phyloP scores from a whole-genome alignment of 2,113 vertebrate genomes.

The Mystacornis crossleyi region DNA sequence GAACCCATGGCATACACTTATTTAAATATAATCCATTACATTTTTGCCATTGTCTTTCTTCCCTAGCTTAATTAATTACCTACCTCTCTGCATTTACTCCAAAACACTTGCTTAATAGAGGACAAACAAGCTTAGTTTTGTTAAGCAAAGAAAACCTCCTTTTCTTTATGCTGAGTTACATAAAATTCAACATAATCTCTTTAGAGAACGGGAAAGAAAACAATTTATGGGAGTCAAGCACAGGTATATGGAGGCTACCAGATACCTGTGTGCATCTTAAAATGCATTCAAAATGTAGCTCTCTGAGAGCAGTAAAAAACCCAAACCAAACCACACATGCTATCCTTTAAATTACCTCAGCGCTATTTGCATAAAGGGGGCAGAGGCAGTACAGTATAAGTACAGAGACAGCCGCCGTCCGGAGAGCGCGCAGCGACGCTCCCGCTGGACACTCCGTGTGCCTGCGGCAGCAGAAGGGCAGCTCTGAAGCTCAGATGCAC shows the following conservation, averaged over 20 bases:
- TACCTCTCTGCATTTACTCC: background rate
- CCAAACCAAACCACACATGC: background rate
- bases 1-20: background rate
- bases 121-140: background rate
- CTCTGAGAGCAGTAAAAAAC: conserved; percentile 72
- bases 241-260: background rate
- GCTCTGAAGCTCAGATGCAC: conserved; percentile 2
- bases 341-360: conserved; percentile 72
- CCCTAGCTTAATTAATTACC: background rate
- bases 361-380: conserved; percentile 72
- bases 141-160: background rate
- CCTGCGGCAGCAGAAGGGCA: conserved; percentile 11
- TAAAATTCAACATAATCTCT: background rate
- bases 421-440: conserved; percentile 14
- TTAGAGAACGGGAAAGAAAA: background rate
- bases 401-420: background rate
- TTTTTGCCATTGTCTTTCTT: background rate
- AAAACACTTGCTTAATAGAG: background rate
- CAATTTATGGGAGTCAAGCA: background rate
- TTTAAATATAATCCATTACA: background rate
- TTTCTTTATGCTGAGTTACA: background rate
- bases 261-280: background rate
- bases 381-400: conserved; percentile 67
- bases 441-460: background rate
- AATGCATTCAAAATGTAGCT: conserved; percentile 40